Evolutionary conservation across 2,797 vertebrate species (phyloP), one percentile per base, ranked within the genome.

Genomic region (Nothura maculosa): DNA sequence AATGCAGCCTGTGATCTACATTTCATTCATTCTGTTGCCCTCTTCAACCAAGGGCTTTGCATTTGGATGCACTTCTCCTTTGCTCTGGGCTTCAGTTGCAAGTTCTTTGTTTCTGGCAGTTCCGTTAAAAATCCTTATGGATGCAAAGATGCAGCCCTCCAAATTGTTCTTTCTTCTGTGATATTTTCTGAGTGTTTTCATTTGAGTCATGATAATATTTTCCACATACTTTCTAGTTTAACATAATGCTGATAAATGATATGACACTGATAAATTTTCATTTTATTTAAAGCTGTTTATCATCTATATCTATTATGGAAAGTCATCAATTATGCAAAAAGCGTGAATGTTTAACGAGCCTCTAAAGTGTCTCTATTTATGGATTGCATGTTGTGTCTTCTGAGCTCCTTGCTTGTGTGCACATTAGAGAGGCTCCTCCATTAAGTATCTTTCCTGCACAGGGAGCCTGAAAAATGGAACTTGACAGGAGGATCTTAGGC

Each of bases 271-370:
- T 96, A 96, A 90, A 93, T 96, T 92, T 94, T 92, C 93, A 72
- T 95, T 96, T 96, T 93, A 96, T 95, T 96, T 96, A 88, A 90
- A 93, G 75, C 92, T 95, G 93, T 95, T 96, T 96, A 96, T 95
- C 92, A 94, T 96, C 80, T 77, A 50, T 96, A 93, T 95, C 93
- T 95, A 83, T 96, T 95, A 93, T 85, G 91, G 89, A 96, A 95
- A 95, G 48, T 93, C 83, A 96, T 96, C 78, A 96, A 95, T 96
- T 96, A 96, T 96, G 93, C 90, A 96, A 96, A 97, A 96, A 89
- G 89, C 47, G 86, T 93, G 93, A 94, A 92, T 96, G 90, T 87
- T 96, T 97, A 94, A 95, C 96, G 76, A 96, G 87, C 64, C 66
- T 93, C 82, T 77, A 38, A 96, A 95, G 85, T 84, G 85, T 93